Evolutionary conservation across 2,888 invertebrate species (phyloP), one percentile per base, ranked within the genome.

Genomic region (Xestia xanthographa): DNA sequence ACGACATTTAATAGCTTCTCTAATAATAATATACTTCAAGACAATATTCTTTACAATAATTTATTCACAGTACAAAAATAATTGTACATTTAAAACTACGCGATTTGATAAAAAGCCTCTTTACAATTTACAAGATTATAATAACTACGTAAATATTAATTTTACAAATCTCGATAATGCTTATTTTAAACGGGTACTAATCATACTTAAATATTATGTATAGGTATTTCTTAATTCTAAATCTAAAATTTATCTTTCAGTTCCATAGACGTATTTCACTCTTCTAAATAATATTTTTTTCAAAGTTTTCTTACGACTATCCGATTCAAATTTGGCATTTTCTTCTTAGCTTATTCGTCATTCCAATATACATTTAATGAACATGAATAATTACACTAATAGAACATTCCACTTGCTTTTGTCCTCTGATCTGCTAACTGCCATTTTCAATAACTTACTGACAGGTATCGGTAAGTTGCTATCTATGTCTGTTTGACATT

Each of bases 31-130:
- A 85, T 84, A 80, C 78, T 79, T 85, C 86, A 80, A 87, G 87
- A 89, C 88, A 81, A 78, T 84, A 86, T 87, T 86, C 82, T 84
- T 87, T 85, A 87, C 83, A 88, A 73, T 86, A 78, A 75, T 81
- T 86, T 84, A 88, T 87, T 84, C 84, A 88, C 86, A 91, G 90
- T 93, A 93, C 92, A 93, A 93, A 93, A 93, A 93, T 93, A 93
- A 90, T 91, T 91, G 91, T 92, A 92, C 91, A 87, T 82, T 75
- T 76, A 65, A 56, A 86, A 67, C 66, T 86, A 76, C 38, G 66
- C 70, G 62, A 82, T 84, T 79, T 72, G 48, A 80, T 82, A 81
- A 80, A 34, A 87, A 90, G 89, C 88, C 85, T 91, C 89, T 90
- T 83, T 81, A 86, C 72, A 83, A 79, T 81, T 87, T 87, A 89